Conservation (phyloP, 2,888 invertebrate species). For the Lithosia quadra region DNA sequence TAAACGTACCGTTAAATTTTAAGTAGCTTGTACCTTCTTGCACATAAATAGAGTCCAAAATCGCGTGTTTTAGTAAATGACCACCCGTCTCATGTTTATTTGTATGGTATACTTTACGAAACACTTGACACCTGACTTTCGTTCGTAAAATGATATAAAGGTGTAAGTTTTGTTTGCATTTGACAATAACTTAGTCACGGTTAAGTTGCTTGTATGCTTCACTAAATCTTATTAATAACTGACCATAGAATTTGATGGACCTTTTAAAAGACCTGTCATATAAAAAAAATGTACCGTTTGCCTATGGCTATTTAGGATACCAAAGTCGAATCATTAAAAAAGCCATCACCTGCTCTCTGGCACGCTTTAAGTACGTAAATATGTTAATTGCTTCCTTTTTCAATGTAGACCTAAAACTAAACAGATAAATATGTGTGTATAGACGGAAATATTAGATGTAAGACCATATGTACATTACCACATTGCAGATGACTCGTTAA, state of each 20-base stretch:
- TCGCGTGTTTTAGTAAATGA: conserved; percentile 15
- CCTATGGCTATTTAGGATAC: conserved; percentile 5
- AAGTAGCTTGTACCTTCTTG: conserved; percentile 27
- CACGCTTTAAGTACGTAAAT: conserved; percentile 18
- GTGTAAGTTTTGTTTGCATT: conserved; percentile 41
- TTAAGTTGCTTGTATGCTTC: conserved; percentile 28
- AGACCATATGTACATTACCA: neutral
- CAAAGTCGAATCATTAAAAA: conserved; percentile 2
- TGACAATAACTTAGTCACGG: conserved; percentile 39
- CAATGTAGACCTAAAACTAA: neutral
- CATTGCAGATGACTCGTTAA: neutral
- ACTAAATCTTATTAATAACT: conserved; percentile 17
- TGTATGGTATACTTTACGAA: conserved; percentile 30
- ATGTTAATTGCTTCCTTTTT: conserved; percentile 14
- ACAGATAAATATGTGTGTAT: neutral
- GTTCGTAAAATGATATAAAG: conserved; percentile 42
- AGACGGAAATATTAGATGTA: conserved; percentile 8
- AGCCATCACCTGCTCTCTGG: conserved; percentile 18
- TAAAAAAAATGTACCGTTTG: conserved; percentile 15
- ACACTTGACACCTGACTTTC: conserved; percentile 51
- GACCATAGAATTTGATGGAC: conserved; percentile 8
- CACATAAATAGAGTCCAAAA: conserved; percentile 13
- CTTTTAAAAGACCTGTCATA: conserved; percentile 12
- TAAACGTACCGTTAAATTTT: conserved; percentile 15
- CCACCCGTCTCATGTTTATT: neutral